phyloP scores from a whole-genome alignment of 2,888 invertebrate species.

The Agonum fuliginosum region DNA sequence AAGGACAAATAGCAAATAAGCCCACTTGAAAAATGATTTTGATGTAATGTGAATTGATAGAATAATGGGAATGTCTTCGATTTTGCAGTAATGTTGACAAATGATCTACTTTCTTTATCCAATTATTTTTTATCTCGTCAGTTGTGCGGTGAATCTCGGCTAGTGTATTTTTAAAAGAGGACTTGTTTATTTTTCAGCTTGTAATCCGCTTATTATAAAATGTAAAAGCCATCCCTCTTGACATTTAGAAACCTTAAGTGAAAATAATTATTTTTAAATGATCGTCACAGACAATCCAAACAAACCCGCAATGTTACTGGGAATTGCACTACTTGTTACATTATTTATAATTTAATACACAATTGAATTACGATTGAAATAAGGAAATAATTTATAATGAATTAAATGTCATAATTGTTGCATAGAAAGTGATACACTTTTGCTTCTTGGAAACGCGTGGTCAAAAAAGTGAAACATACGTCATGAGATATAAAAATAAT shows the following conservation, averaged over 20 bases:
- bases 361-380: constrained; percentile 4
- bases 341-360: not conserved
- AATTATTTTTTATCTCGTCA: constrained; percentile 10
- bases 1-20: not conserved
- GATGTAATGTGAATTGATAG: constrained; percentile 35
- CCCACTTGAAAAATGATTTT: constrained; percentile 20
- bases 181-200: constrained; percentile 7
- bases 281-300: constrained; percentile 32
- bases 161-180: not conserved
- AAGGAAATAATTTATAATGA: constrained; percentile 13
- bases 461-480: not conserved
- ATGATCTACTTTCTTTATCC: constrained; percentile 10
- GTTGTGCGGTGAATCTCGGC: not conserved
- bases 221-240: constrained; percentile 19
- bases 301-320: not conserved
- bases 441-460: not conserved
- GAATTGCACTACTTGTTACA: constrained; percentile 3
- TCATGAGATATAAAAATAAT: not conserved
- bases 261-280: constrained; percentile 41
- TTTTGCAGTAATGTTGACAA: constrained; percentile 22
- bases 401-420: constrained; percentile 24
- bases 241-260: constrained; percentile 35
- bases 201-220: constrained; percentile 26
- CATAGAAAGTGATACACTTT: constrained; percentile 3
- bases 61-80: constrained; percentile 36